phyloP scores from a whole-genome alignment of 1,140 invertebrate species.

The Armadillidium nasatum region DNA sequence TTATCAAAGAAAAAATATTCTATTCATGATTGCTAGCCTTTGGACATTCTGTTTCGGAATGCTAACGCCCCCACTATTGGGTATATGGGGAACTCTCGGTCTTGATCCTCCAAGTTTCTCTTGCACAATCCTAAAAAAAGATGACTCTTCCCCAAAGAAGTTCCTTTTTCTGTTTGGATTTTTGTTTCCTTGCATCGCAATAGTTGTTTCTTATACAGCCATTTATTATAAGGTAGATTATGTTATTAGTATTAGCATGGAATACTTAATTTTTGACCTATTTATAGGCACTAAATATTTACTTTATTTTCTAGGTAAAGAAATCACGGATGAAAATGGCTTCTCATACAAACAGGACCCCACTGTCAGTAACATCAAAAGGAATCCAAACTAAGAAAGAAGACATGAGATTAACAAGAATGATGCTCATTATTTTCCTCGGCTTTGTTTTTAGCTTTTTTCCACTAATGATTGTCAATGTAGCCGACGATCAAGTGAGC shows the following conservation, averaged over 20 bases:
- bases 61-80: conserved; percentile 68
- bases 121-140: conserved; percentile 71
- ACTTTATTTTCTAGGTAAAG: conserved; percentile 46
- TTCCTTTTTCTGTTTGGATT: conserved; percentile 73
- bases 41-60: conserved; percentile 65
- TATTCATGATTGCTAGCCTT: conserved; percentile 65
- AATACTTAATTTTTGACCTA: neutral
- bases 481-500: conserved; percentile 61
- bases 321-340: conserved; percentile 65
- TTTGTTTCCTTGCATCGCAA: conserved; percentile 71
- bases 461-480: conserved; percentile 78
- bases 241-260: neutral
- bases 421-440: conserved; percentile 80
- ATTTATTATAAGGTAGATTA: conserved; percentile 69
- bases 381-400: conserved; percentile 50
- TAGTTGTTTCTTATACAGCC: conserved; percentile 75
- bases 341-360: conserved; percentile 53
- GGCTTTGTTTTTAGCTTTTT: conserved; percentile 78
- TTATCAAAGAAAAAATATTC: conserved; percentile 65
- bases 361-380: neutral
- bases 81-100: conserved; percentile 75
- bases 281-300: neutral
- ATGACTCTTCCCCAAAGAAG: conserved; percentile 72
- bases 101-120: conserved; percentile 71
- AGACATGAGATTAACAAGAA: conserved; percentile 68